Base-by-base conservation (phyloP, 2,888 invertebrate genomes). In the Drosophila cracens region DNA sequence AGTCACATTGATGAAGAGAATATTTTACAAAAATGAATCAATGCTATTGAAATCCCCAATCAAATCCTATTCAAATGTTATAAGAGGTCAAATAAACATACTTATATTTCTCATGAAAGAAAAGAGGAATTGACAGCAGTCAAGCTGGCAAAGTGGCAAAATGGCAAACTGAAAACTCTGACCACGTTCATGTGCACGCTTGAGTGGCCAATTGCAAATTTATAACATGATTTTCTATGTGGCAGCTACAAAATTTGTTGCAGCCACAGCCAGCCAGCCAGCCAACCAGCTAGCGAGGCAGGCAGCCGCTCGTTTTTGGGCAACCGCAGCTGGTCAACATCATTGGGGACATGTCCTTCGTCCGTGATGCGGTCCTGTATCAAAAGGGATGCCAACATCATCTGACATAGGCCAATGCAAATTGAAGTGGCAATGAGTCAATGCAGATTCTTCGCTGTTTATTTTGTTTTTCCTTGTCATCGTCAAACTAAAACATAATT, bases 131-230 rank as follows among this genome's bases (percentile, higher is more conserved):
- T 46, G 40, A 16, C 56, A 27, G 34, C 46, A 16, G 18, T 52
- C 18, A 57, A 46, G 18, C 27, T 27, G 49, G 16, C 21, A 46
- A 46, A 33, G 33, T 18, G 72, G 33, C 31, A 36, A 57, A 57
- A 52, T 38, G 54, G 43, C 21, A 60, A 56, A 48, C 61, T 21
- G 21, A 54, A 68, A 63, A 52, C 52, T 70, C 58, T 58, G 53
- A 40, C 51, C 70, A 68, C 69, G 62, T 72, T 27, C 46, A 66
- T 60, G 38, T 40, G 49, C 58, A 77, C 76, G 82, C 59, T 65
- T 71, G 87, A 78, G 78, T 77, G 68, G 78, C 74, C 88, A 88
- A 86, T 83, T 86, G 75, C 75, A 86, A 74, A 78, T 83, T 88
- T 86, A 69, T 72, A 88, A 83, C 70, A 74, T 73, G 81, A 86